Evolutionary conservation across 2,113 vertebrate species (phyloP), one percentile per base, ranked within the genome.

Genomic region (Grus americana): DNA sequence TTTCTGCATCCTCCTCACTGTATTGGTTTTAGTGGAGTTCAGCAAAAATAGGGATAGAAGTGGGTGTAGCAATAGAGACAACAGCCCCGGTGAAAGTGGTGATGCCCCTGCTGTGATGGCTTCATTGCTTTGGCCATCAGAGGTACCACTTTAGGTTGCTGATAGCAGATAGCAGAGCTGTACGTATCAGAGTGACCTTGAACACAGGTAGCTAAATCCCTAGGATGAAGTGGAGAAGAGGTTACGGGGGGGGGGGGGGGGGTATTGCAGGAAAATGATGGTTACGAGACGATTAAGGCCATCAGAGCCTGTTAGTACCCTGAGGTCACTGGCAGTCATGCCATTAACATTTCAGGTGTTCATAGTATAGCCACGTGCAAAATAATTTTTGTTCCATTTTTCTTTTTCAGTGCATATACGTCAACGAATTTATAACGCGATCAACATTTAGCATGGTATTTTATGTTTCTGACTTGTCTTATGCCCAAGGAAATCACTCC

Each of bases 11-110:
- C 20, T 88, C 23, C 32, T 70, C 7, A 5, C 46, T 78, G 10
- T 62, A 50, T 32, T 86, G 34, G 13, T 52, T 92, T 88, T 67
- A 59, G 73, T 36, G 17, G 54, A 44, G 47, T 27, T 62, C 14
- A 52, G 79, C 26, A 83, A 62, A 84, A 76, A 30, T 1, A 83
- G 21, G 66, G 24, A 10, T 46, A 34, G 30, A 63, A 44, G 13
- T 23, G 30, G 4, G 8, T 57, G 34, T 40, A 24, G 40, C 15
- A 12, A 32, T 18, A 50, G 50, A 20, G 58, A 23, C 27, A 17
- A 34, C 3, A n/a, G 55, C 55, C 42, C 13, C 4, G 5, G 49
- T 65, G 87, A 59, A 79, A 70, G 38, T 0, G 0, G 5, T 18
- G 36, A 20, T 54, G 49, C 18, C 17, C 6, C 42, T 54, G n/a